phyloP scores from a whole-genome alignment of 2,888 invertebrate genomes.

The Meghimatium bilineatum region DNA sequence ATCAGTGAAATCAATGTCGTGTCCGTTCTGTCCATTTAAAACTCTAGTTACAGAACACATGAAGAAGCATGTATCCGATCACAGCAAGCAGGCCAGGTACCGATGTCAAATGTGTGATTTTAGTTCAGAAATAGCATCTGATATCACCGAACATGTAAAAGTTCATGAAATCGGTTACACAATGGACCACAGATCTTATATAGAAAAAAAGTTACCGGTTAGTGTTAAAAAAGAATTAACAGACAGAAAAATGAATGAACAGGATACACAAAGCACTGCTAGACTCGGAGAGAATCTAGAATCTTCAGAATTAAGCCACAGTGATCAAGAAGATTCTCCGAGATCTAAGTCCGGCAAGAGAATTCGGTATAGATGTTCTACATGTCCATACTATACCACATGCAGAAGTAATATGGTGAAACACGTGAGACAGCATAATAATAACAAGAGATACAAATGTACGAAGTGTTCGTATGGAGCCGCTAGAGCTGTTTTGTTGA shows the following conservation, averaged over 20 bases:
- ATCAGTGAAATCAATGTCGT: constrained; percentile 38
- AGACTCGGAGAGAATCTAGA: neutral
- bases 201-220: neutral
- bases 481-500: constrained; percentile 58
- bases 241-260: constrained; percentile 12
- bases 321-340: constrained; percentile 25
- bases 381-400: constrained; percentile 65
- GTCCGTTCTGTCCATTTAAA: constrained; percentile 55
- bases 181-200: neutral
- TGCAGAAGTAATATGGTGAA: constrained; percentile 65
- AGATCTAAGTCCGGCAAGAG: constrained; percentile 45
- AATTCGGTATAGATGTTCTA: constrained; percentile 63
- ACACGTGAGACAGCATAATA: constrained; percentile 65
- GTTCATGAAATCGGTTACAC: constrained; percentile 50
- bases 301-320: neutral
- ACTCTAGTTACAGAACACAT: constrained; percentile 33
- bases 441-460: constrained; percentile 64
- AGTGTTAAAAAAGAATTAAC: constrained; percentile 12
- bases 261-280: neutral
- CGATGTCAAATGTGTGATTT: constrained; percentile 67
- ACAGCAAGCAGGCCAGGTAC: constrained; percentile 59
- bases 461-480: constrained; percentile 66
- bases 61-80: constrained; percentile 48
- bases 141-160: constrained; percentile 50
- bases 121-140: constrained; percentile 44